Evolutionary conservation across 2,113 vertebrate genomes (phyloP), one percentile per base, ranked within the genome.

Genomic region (Boleophthalmus pectinirostris): DNA sequence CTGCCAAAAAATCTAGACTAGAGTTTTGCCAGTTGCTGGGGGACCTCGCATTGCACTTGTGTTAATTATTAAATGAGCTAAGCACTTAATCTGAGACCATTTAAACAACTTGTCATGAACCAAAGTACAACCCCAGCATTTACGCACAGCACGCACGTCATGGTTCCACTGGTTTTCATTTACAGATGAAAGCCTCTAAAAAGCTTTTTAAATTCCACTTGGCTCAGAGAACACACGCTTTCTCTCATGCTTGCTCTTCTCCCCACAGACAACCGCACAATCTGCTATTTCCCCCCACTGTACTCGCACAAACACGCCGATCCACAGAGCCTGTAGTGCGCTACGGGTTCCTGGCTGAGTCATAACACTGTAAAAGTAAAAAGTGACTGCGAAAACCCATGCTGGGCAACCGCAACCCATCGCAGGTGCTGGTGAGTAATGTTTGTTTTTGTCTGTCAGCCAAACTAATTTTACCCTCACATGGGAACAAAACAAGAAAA

Each of bases 401-500:
- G 76, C 82, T 74, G 87, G 4, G 33, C 20, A 82, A 75, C 75
- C 83, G 79, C 78, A 77, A 78, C 77, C 85, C 83, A 70, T 83
- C 88, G 49, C 88, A 89, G 88, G 85, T 89, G 85, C 84, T 83
- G 77, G 74, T 84, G 85, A 87, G 74, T 81, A 82, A 89, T 69
- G 73, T 70, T 68, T 75, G 82, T 82, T 79, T 69, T 70, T 72
- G 69, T 85, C 77, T 73, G 80, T 69, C 75, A 78, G 81, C 77
- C 70, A 88, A 68, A 11, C 86, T 87, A 87, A 87, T 86, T 86
- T 88, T 89, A 91, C 79, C 69, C 89, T 77, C 80, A 74, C 51
- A 81, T 70, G 71, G 77, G 72, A 46, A 79, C 80, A 75, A 87
- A 91, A 89, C 80, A 90, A 85, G 11, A 7, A 86, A 89, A 74